Percentiles rank a stretch among this genome's conserved stretches.
Evolutionary conservation across 2,797 vertebrate species (phyloP).

Genomic region (Setipinna tenuifilis): DNA sequence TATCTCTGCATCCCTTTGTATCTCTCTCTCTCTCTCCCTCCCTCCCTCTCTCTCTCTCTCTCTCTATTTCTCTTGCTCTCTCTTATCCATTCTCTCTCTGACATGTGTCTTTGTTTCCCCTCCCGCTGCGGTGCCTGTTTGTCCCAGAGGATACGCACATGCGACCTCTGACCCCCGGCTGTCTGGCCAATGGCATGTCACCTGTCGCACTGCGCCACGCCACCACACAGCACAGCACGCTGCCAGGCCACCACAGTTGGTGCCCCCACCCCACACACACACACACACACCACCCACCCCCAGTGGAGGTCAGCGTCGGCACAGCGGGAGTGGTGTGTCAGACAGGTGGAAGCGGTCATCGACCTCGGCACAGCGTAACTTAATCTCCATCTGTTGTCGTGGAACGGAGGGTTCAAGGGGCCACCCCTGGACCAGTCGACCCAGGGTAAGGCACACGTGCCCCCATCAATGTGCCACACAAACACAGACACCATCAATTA

Average conservation of each 20-base stretch:
- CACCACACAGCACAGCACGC: too few species aligned
- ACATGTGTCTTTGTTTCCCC: slow-evolving; percentile 17
- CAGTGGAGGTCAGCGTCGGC: too few species aligned
- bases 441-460: neutral
- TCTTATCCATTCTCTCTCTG: slow-evolving; percentile 14
- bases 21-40: neutral
- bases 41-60: neutral
- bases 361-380: neutral
- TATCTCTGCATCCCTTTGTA: too few species aligned
- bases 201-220: neutral
- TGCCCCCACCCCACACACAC: too few species aligned
- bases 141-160: neutral
- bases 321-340: neutral
- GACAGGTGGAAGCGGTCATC: neutral
- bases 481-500: slow-evolving; percentile 6
- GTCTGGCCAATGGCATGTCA: slow-evolving; percentile 33
- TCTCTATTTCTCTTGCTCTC: neutral
- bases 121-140: neutral
- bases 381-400: neutral
- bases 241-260: too few species aligned
- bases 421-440: neutral
- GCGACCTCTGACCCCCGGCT: neutral
- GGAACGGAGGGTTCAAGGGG: neutral
- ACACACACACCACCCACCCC: too few species aligned
- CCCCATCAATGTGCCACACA: neutral